A percentile compares a stretch with the other conserved stretches of the same genome.
phyloP scores from a whole-genome alignment of 2,888 invertebrate species.

The Lydus trimaculatus region DNA sequence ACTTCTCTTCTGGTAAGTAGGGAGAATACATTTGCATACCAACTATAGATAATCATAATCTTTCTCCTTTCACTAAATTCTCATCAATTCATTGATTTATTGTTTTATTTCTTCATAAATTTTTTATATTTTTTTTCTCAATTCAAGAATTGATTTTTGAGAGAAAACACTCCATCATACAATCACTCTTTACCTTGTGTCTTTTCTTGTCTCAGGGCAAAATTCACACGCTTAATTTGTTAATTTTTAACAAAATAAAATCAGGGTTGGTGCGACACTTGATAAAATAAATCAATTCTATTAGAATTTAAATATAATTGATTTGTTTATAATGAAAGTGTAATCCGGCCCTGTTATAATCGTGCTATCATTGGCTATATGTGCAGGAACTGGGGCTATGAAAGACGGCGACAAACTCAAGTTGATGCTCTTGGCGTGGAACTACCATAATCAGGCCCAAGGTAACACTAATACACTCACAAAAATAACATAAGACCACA shows the following conservation, averaged over 20 bases:
- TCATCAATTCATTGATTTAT: neutral
- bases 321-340: constrained; percentile 13
- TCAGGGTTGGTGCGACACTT: constrained; percentile 49
- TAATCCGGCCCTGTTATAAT: constrained; percentile 60
- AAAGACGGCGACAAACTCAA: constrained; percentile 89
- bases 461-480: constrained; percentile 58
- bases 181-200: constrained; percentile 36
- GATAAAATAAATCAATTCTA: neutral
- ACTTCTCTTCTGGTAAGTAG: constrained; percentile 69
- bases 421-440: constrained; percentile 88
- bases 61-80: neutral
- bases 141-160: neutral
- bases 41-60: neutral
- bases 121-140: constrained; percentile 18
- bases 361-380: constrained; percentile 58
- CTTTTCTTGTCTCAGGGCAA: constrained; percentile 29
- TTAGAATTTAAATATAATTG: neutral
- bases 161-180: neutral
- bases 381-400: constrained; percentile 66
- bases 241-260: constrained; percentile 27
- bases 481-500: constrained; percentile 4
- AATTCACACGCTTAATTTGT: constrained; percentile 38
- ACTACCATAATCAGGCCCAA: constrained; percentile 82
- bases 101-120: constrained; percentile 9
- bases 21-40: neutral